phyloP scores from a whole-genome alignment of 2,797 vertebrate species.

The Alcedo quadribrachys region DNA sequence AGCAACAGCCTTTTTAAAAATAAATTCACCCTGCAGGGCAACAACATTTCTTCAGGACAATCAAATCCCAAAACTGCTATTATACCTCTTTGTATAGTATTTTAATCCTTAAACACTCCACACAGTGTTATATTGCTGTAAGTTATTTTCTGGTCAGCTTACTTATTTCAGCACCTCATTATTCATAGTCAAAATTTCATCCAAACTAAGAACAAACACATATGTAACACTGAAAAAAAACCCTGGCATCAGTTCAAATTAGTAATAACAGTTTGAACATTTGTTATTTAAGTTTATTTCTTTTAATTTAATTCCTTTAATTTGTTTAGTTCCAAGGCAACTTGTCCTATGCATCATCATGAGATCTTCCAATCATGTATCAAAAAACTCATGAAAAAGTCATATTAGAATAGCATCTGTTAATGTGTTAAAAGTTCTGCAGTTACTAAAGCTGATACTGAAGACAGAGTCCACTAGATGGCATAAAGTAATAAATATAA shows the following conservation, averaged over 20 bases:
- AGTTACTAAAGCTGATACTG: background rate
- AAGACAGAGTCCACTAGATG: slow-evolving; percentile 59
- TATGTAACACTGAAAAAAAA: slow-evolving; percentile 63
- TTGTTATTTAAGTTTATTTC: slow-evolving; percentile 78
- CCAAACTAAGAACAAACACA: slow-evolving; percentile 71
- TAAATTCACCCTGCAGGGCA: background rate
- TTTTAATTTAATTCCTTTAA: background rate
- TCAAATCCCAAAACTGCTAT: background rate
- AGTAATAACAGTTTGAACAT: slow-evolving; percentile 76
- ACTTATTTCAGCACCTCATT: slow-evolving; percentile 57
- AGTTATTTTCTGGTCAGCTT: slow-evolving; percentile 66
- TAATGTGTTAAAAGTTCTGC: slow-evolving; percentile 11
- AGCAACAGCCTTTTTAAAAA: background rate
- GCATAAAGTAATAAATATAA: slow-evolving; percentile 60
- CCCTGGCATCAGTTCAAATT: slow-evolving; percentile 69
- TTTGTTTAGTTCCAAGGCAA: slow-evolving; percentile 19
- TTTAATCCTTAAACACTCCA: background rate
- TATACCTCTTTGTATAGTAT: background rate
- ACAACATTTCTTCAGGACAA: background rate
- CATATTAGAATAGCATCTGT: slow-evolving; percentile 37
- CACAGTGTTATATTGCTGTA: background rate
- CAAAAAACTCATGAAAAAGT: slow-evolving; percentile 67
- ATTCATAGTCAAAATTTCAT: slow-evolving; percentile 73
- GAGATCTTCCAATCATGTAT: slow-evolving; percentile 37
- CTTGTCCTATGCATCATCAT: slow-evolving; percentile 57